Evolutionary conservation across 30 jellyfish, hydroid and myxozoan species (phyloP).

Genomic region (Hydra vulgaris): DNA sequence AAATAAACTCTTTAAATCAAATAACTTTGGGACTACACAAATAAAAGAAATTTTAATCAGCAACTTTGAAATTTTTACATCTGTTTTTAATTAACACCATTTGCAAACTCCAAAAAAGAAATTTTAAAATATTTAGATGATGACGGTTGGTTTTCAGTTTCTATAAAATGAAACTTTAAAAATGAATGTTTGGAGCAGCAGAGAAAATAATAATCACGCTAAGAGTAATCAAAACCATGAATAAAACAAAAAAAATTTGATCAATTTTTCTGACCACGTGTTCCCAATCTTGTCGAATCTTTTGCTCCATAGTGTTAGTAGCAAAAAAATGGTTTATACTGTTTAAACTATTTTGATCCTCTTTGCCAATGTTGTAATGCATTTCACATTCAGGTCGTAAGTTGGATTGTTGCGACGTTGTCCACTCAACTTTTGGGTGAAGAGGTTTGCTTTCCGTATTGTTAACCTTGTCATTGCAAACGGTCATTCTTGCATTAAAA

Average conservation of each 20-base stretch:
- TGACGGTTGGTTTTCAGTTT: too few species aligned
- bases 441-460: neutral
- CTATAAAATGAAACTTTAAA: neutral
- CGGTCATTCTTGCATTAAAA: neutral
- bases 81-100: too few species aligned
- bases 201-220: conserved; percentile 4
- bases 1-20: too few species aligned
- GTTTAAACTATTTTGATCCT: neutral
- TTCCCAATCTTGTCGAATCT: conserved; percentile 16
- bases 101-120: too few species aligned
- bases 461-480: neutral
- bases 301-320: neutral
- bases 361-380: neutral
- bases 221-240: neutral
- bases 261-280: conserved; percentile 11
- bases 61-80: too few species aligned
- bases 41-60: too few species aligned
- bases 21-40: too few species aligned
- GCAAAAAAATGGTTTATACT: neutral
- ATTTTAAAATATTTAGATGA: too few species aligned
- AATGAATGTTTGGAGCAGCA: conserved; percentile 8
- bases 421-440: neutral
- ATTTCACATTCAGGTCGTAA: neutral
- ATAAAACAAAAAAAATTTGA: neutral
- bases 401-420: neutral